These are phyloP conservation scores for Pelobates fuscus DNA, from an alignment of 2,113 vertebrate species.

Conservation along the genomic window DNA sequence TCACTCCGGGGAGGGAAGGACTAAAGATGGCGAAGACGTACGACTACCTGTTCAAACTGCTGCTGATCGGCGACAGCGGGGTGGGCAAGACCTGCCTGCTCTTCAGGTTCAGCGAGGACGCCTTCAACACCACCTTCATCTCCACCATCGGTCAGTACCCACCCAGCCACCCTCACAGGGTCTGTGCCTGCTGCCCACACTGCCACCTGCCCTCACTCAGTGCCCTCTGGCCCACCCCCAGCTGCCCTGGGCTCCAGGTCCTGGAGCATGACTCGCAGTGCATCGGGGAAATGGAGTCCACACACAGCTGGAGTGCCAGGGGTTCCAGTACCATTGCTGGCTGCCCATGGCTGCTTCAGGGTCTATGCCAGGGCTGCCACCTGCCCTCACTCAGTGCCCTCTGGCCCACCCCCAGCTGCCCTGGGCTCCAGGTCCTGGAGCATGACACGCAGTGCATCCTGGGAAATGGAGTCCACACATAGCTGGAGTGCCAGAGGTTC, in stretches of 20 bases:
- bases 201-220: not conserved
- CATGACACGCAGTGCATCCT: no score
- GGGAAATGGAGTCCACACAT: no score
- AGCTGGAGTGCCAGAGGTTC: no score
- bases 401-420: no score
- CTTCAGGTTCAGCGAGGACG: conserved; percentile 88
- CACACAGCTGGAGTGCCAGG: no score
- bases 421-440: no score
- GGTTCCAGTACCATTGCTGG: no score
- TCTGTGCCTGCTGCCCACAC: not conserved
- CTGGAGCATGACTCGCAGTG: not conserved
- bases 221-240: no score
- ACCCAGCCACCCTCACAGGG: conserved; percentile 1
- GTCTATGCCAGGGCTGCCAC: no score
- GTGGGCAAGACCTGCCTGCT: conserved; percentile 83
- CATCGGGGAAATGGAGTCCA: not conserved
- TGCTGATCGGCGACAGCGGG: conserved; percentile 93
- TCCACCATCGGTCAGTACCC: conserved; percentile 82
- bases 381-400: no score
- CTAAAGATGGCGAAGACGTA: conserved; percentile 90
- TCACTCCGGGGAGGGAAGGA: conserved; percentile 26
- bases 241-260: not conserved
- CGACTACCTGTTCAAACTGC: conserved; percentile 97
- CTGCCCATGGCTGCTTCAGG: no score
- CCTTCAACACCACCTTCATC: conserved; percentile 96